Base-by-base conservation (phyloP, 2,113 vertebrate genomes). In the Rhynchopsitta pachyrhyncha region DNA sequence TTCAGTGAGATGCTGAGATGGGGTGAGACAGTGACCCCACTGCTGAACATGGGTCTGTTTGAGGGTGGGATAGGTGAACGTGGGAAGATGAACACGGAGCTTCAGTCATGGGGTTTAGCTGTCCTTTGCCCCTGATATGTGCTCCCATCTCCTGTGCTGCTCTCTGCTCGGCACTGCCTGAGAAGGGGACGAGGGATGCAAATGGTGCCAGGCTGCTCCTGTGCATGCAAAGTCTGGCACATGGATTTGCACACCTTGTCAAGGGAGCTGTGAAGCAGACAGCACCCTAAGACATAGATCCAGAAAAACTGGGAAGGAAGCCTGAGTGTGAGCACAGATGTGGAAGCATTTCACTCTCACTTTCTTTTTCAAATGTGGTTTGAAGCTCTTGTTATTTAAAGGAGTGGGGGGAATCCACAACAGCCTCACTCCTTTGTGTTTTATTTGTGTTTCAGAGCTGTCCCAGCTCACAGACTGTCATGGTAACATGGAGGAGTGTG, bases 61-160 rank as follows among this genome's bases (percentile, higher is more conserved):
- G n/a, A 69, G 68, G 83, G 39, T 17, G 39, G 7, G 25, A 5
- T 16, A 55, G 44, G 33, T 49, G 44, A 8, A 3, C 33, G 46
- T 50, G 57, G 68, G 46, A 85, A 7, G 78, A 9, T 59, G 73
- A 62, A 31, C 28, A 9, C 0, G 13, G 39, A 49, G 33, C 49
- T 78, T 14, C 20, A 66, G 1, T n/a, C 10, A 2, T 13, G 20
- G 39, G 28, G 6, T 69, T 73, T 50, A 6, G 28, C 44, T 37
- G 37, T 60, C 13, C 73, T 93, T 31, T 69, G 18, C 28, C 49
- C 28, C 4, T 2, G 2, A 6, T 1, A 1, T 1, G 35, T 42
- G 53, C 66, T 82, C 33, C 35, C 1, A 0, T 18, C 25, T 60
- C 44, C 53, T 5, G 2, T 0, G 0, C 75, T 29, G 64, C 64